phyloP scores from a whole-genome alignment of 2,113 vertebrate species.

The Caloenas nicobarica region DNA sequence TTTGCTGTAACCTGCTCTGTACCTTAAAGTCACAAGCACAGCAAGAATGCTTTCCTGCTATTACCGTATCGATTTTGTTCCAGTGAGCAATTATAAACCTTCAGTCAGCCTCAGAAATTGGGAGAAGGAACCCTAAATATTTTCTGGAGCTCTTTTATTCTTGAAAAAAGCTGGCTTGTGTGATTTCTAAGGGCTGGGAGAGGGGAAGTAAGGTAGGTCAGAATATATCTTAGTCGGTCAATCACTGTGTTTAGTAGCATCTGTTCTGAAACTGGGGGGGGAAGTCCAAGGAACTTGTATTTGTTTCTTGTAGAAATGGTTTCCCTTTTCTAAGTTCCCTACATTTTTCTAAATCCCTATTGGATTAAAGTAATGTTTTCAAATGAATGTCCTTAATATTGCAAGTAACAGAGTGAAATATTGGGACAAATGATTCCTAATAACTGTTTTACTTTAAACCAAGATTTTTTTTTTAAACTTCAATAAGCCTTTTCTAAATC shows the following conservation, averaged over 20 bases:
- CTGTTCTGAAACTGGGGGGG: not conserved
- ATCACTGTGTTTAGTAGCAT: not conserved
- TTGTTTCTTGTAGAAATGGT: not conserved
- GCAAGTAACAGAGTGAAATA: not conserved
- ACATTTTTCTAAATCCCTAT: not conserved
- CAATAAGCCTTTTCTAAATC: not conserved
- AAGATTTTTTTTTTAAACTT: not conserved
- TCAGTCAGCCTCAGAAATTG: not conserved
- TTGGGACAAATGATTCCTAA: not conserved
- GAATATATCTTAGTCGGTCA: not conserved
- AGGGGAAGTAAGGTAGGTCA: not conserved
- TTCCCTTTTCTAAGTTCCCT: not conserved
- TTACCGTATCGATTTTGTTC: rapidly evolving
- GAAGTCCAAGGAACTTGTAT: not conserved
- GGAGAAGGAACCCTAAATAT: not conserved
- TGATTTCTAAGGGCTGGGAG: not conserved
- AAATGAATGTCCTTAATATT: not conserved
- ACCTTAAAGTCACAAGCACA: not conserved
- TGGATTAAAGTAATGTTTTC: not conserved
- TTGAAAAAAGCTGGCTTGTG: not conserved
- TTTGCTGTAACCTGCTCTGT: not conserved
- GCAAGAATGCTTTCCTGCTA: not conserved
- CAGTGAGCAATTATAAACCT: not conserved
- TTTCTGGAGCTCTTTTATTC: not conserved
- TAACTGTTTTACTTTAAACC: not conserved